phyloP scores from a whole-genome alignment of 2,113 vertebrate genomes.

The Ceratotherium simum region DNA sequence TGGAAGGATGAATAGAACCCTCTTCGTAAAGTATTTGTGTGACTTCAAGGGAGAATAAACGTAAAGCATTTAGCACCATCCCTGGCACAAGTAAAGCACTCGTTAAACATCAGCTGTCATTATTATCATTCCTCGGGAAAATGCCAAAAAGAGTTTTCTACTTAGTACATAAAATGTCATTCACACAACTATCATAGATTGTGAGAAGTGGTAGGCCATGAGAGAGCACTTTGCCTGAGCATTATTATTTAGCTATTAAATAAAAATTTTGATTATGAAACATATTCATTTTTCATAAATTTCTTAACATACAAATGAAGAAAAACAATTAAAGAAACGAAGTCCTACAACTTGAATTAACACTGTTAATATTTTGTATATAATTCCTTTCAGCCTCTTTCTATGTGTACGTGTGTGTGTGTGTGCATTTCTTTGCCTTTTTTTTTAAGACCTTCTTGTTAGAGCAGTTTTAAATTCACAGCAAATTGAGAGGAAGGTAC shows the following conservation, averaged over 20 bases:
- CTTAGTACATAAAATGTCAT: neutral
- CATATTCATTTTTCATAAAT: neutral
- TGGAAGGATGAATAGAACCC: neutral
- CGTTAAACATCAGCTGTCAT: neutral
- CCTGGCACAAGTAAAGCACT: neutral
- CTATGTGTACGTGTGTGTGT: neutral
- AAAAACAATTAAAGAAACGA: neutral
- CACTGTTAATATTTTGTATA: neutral
- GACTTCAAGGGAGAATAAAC: neutral
- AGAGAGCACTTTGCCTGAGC: neutral
- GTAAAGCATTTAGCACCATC: neutral
- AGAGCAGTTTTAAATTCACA: neutral
- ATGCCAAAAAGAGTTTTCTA: neutral
- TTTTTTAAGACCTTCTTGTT: neutral
- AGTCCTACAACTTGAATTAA: neutral
- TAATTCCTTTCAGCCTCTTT: neutral
- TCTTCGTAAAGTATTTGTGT: neutral
- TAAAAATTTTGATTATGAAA: neutral
- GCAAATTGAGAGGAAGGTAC: neutral
- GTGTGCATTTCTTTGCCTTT: neutral
- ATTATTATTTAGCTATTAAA: neutral
- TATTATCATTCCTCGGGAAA: neutral
- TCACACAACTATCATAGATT: neutral
- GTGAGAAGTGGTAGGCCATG: no score
- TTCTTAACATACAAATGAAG: neutral